phyloP scores from a whole-genome alignment of 2,113 vertebrate species.

The Chaetorhynchus papuensis region DNA sequence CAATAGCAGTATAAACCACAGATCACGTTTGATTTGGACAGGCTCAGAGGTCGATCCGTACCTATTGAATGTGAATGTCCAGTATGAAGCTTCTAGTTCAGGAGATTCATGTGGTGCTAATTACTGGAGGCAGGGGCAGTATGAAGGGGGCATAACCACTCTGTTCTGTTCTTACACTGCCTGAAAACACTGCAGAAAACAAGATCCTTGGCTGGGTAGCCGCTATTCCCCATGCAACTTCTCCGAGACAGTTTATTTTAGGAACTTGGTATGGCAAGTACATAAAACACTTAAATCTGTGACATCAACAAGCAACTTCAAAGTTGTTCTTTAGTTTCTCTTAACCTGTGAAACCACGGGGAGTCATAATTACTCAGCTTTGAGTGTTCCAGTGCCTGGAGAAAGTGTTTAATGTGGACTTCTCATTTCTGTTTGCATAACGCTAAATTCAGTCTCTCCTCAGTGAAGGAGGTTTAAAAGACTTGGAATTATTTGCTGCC shows the following conservation, averaged over 20 bases:
- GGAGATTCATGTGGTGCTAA: neutral
- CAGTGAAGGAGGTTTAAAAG: neutral
- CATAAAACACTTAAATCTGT: constrained; percentile 31
- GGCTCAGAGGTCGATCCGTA: neutral
- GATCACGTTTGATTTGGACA: neutral
- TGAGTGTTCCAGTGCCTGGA: constrained; percentile 13
- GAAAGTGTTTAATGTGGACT: constrained; percentile 37
- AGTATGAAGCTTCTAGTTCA: neutral
- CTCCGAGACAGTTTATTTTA: constrained; percentile 19
- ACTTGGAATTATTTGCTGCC: neutral
- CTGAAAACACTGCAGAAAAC: neutral
- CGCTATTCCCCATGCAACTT: neutral
- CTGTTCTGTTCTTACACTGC: neutral
- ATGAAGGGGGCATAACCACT: neutral
- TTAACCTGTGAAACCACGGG: constrained; percentile 1
- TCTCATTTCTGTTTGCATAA: constrained; percentile 2
- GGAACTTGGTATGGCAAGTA: constrained; percentile 3
- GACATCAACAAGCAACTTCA: constrained; percentile 34
- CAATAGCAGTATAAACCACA: neutral
- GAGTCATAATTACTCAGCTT: constrained; percentile 39
- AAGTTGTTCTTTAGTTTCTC: constrained; percentile 34
- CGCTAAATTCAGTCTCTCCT: neutral
- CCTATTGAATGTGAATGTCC: neutral
- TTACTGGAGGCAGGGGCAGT: neutral
- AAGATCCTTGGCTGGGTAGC: neutral